Evolutionary conservation across 37 sponge, comb jelly and placozoan genomes (phyloP).

Genomic region (Agelas oroides): DNA sequence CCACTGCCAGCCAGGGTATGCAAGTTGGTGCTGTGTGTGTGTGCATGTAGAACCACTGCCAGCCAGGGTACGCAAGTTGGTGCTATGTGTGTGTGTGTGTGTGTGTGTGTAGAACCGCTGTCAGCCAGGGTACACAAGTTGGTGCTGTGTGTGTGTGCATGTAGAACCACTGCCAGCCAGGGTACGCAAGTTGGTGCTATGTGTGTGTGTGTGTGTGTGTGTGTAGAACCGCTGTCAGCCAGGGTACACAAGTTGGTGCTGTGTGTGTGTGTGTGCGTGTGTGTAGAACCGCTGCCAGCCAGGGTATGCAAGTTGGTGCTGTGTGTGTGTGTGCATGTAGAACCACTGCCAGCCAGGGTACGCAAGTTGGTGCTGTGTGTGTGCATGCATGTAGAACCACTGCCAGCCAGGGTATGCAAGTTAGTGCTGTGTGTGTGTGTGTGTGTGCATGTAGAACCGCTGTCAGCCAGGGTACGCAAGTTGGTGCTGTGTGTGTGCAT

Average conservation of each 20-base stretch:
- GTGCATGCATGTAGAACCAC: neutral
- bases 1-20: conserved; percentile 52
- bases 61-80: too few species aligned
- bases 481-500: neutral
- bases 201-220: too few species aligned
- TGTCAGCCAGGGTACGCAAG: conserved; percentile 31
- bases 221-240: conserved; percentile 74
- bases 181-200: too few species aligned
- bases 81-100: too few species aligned
- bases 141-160: neutral
- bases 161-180: neutral
- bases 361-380: neutral
- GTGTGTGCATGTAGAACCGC: conserved; percentile 86
- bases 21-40: neutral
- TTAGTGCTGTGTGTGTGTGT: too few species aligned
- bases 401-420: neutral
- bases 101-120: conserved; percentile 81
- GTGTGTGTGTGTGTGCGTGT: neutral
- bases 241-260: neutral
- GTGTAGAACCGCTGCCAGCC: neutral
- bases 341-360: conserved; percentile 52
- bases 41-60: neutral
- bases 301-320: too few species aligned
- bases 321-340: too few species aligned
- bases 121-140: conserved; percentile 26